Percentiles rank a stretch among this genome's conserved stretches.
phyloP scores from a whole-genome alignment of 2,113 vertebrate species.

The Platanista minor region DNA sequence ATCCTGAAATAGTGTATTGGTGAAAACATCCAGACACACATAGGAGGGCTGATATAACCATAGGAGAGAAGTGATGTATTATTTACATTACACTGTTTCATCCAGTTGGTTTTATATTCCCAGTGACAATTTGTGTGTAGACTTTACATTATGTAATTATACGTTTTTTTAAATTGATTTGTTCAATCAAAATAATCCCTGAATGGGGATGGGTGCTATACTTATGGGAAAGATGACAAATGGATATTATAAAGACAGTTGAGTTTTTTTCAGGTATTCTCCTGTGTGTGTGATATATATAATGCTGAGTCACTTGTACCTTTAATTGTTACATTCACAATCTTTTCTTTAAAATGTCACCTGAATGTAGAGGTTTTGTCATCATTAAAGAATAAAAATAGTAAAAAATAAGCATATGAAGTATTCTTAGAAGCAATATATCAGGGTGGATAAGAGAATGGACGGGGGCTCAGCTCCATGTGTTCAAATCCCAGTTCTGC shows the following conservation, averaged over 20 bases:
- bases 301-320: background rate
- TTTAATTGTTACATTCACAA: background rate
- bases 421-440: background rate
- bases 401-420: background rate
- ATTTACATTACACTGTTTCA: background rate
- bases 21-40: background rate
- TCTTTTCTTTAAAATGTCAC: background rate
- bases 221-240: background rate
- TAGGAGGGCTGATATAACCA: background rate
- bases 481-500: background rate
- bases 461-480: background rate
- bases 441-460: background rate
- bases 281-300: background rate
- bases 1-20: background rate
- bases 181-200: background rate
- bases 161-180: too few species aligned
- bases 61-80: background rate
- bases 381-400: background rate
- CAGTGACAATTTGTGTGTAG: background rate
- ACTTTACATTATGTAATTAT: background rate
- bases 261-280: background rate
- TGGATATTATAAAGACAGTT: background rate
- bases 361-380: background rate
- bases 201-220: background rate
- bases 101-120: background rate